A percentile compares a stretch with the other conserved stretches of the same genome.
phyloP scores from a whole-genome alignment of 53 echinoderm and acorn worm genomes.

The Luidia sarsii region DNA sequence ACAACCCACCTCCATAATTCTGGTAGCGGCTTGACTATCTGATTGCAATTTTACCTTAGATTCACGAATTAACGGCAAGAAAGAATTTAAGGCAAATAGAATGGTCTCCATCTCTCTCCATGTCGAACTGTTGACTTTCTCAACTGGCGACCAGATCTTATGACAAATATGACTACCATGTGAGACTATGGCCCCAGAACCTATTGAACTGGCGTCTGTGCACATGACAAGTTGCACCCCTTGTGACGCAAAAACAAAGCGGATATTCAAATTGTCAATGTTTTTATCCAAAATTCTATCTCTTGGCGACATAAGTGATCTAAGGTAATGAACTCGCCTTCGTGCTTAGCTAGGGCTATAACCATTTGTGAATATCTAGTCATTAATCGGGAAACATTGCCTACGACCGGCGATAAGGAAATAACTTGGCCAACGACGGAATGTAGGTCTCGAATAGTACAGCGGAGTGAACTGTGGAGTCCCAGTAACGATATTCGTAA shows the following conservation, averaged over 20 bases:
- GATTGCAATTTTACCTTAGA: background rate
- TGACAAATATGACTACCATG: background rate
- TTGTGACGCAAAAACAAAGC: background rate
- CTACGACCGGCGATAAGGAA: background rate
- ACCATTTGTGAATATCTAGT: background rate
- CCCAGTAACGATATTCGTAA: no score
- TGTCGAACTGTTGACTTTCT: conserved; percentile 30
- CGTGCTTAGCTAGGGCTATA: background rate
- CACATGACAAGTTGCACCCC: background rate
- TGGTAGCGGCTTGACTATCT: no score
- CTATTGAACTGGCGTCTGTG: background rate
- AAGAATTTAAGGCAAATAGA: background rate
- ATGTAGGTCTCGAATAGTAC: background rate
- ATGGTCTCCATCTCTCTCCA: background rate
- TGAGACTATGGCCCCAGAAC: conserved; percentile 17
- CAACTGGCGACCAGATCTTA: conserved; percentile 51
- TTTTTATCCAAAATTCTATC: background rate
- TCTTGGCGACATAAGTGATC: background rate
- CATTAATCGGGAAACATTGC: conserved; percentile 3
- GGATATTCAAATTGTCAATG: background rate
- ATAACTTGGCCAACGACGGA: background rate
- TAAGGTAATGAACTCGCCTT: background rate
- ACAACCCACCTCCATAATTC: background rate
- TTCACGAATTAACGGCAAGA: background rate
- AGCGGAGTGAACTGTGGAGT: no score